A percentile compares a stretch with the other conserved stretches of the same genome.
These are phyloP conservation scores for Salvator merianae DNA, from an alignment of 2,113 vertebrate genomes.

Conservation along the genomic window DNA sequence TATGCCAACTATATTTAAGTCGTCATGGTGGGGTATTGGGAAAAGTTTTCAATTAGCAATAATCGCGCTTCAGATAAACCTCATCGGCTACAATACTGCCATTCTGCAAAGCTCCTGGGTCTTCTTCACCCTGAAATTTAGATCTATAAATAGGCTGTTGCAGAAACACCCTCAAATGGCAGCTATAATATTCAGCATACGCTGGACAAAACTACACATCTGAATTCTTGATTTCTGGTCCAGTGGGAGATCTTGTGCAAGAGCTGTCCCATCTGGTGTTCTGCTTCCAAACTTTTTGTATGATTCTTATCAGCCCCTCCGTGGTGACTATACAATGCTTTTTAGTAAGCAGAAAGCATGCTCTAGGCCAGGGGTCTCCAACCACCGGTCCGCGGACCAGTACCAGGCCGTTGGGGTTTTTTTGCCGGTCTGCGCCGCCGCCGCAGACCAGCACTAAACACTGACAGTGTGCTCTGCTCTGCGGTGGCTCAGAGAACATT, in stretches of 20 bases:
- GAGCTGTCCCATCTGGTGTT: too few relatives aligned
- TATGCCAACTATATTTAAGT: too few relatives aligned
- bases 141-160: background rate
- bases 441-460: too few relatives aligned
- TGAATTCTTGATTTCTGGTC: background rate
- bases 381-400: too few relatives aligned
- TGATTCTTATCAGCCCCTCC: background rate
- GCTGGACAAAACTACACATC: background rate
- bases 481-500: too few relatives aligned
- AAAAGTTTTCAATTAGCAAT: slow-evolving; percentile 88
- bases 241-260: background rate
- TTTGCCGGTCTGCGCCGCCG: too few relatives aligned
- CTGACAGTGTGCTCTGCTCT: too few relatives aligned
- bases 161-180: background rate
- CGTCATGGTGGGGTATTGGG: slow-evolving; percentile 86
- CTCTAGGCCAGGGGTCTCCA: too few relatives aligned
- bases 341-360: background rate
- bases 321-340: background rate
- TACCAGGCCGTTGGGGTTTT: too few relatives aligned
- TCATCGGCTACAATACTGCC: slow-evolving; percentile 87
- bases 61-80: slow-evolving; percentile 85
- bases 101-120: too few relatives aligned
- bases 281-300: background rate
- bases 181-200: background rate
- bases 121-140: background rate